Base-by-base conservation (phyloP, 1,140 invertebrate genomes). In the Danaus melanippus region DNA sequence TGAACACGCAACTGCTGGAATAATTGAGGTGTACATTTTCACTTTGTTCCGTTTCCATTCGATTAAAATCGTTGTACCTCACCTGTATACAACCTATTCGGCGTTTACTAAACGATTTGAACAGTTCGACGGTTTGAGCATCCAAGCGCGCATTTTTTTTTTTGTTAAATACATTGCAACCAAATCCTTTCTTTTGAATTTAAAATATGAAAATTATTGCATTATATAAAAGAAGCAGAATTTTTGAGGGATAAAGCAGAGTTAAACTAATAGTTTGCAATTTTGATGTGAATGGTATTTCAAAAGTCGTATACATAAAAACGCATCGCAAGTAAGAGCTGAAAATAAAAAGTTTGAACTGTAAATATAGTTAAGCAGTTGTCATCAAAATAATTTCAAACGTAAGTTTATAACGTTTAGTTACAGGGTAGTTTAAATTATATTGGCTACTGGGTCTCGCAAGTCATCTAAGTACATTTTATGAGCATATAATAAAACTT, bases 11-110 rank as follows among this genome's bases (percentile, higher is more conserved):
- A 66, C 71, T 67, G 74, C 71, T 74, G 71, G 80, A 85, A 81
- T 85, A 85, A 85, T 85, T 85, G 82, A 85, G 82, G 82, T 85
- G 82, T 82, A 84, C 80, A 84, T 85, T 85, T 85, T 85, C 82
- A 85, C 82, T 85, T 85, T 85, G 82, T 83, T 83, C 81, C 77
- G 77, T 85, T 84, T 85, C 82, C 82, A 85, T 84, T 85, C 80
- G 82, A 85, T 85, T 85, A 85, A 85, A 85, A 85, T 77, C 72
- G 79, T 73, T 83, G 79, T 83, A 82, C 77, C 78, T 79, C 78
- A 76, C 78, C 77, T 85, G 77, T 83, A 82, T 73, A 73, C 71
- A 69, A 81, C 76, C 77, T 85, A 82, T 82, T 82, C 82, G 80
- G 79, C 71, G 76, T 76, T 85, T 85, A 85, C 80, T 85, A 85